Evolutionary conservation across 1,140 invertebrate species (phyloP), one percentile per base, ranked within the genome.

Genomic region (Drosophila kohkoa): DNA sequence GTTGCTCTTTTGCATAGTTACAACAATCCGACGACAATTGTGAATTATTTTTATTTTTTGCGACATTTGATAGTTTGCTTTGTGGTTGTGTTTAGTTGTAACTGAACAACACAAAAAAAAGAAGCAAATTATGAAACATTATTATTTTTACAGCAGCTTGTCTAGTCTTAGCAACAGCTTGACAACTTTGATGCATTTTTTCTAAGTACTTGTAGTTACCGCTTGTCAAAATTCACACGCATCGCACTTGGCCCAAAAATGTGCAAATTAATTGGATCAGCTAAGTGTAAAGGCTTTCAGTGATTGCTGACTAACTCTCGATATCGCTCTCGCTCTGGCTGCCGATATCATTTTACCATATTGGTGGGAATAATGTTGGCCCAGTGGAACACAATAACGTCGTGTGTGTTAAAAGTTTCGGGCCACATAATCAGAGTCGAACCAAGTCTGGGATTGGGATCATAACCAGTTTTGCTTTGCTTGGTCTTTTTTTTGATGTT

Each of bases 231-330:
- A 48, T 85, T 80, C 81, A 85, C 81, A 80, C 66, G 70, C 59
- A 25, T 32, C 16, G 43, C 62, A 41, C 20, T 54, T 62, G 59
- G 52, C 16, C 68, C 58, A 38, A 49, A 60, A 55, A 70, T 46
- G 30, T 13, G 45, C 55, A 45, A 75, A 70, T 73, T 81, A 77
- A 55, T 74, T 71, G 52, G 86, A 46, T 73, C 86, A 89, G 81
- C 86, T 90, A 51, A 79, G 85, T 89, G 85, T 76, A 89, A 86
- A 43, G 86, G 85, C 79, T 90, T 89, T 78, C 81, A 88, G 52
- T 66, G 71, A 85, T 90, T 81, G 79, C 77, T 30, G 16, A 30
- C 43, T 8, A 41, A 25, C 20, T 25, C 20, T 38, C 35, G 6
- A 8, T 8, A 10, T 54, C 46, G 6, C 35, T 8, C 35, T 54